These are phyloP conservation scores for Emydura subglobosa DNA, from an alignment of 2,113 vertebrate species.

Conservation along the genomic window DNA sequence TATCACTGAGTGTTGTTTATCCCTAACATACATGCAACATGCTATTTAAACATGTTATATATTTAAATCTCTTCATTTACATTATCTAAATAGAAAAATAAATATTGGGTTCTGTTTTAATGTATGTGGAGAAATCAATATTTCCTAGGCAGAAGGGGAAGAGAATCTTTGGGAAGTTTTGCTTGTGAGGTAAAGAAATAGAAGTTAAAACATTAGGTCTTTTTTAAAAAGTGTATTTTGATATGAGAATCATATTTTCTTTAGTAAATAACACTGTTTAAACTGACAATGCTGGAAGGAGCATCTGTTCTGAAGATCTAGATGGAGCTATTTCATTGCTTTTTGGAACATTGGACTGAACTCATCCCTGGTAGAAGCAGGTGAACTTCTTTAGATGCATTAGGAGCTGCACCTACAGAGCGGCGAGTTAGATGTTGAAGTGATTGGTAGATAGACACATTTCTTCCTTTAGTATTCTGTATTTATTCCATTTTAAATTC, in stretches of 20 bases:
- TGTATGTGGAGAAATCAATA: background rate
- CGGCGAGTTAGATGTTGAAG: background rate
- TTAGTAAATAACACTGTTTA: background rate
- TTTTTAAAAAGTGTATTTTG: background rate
- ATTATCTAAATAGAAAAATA: background rate
- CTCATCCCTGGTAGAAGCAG: no score
- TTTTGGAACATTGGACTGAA: background rate
- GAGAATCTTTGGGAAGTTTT: background rate
- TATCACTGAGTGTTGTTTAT: accelerated
- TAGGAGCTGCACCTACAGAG: background rate
- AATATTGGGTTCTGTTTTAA: background rate
- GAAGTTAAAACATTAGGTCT: background rate
- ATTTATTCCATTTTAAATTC: background rate
- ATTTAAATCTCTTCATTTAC: background rate
- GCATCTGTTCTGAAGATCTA: background rate
- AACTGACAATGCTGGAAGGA: background rate
- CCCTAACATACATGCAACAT: accelerated
- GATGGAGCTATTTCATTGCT: background rate
- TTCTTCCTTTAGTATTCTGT: background rate
- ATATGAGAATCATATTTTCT: background rate
- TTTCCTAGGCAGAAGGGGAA: accelerated
- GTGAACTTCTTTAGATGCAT: background rate
- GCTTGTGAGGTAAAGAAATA: background rate
- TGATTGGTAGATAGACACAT: background rate
- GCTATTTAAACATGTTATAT: accelerated